These are phyloP conservation scores for Muscina levida DNA, from an alignment of 2,888 invertebrate genomes.

Conservation along the genomic window DNA sequence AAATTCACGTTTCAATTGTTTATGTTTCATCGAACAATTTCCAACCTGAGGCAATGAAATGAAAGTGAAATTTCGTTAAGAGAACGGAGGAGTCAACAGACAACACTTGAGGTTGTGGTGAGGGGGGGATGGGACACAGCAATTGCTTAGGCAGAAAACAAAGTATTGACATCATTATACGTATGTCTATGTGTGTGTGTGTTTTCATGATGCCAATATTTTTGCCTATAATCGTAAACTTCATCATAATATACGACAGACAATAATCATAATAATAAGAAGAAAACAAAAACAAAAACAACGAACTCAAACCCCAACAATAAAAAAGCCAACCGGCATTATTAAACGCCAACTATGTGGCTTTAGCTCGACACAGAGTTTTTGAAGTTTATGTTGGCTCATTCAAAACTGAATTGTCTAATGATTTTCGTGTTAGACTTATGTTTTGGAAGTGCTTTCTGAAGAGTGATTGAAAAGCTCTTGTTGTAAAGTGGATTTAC, in stretches of 20 bases:
- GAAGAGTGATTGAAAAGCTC: constrained; percentile 57
- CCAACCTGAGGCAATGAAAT: constrained; percentile 45
- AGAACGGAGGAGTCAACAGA: constrained; percentile 24
- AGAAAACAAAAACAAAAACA: constrained; percentile 11
- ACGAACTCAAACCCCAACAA: not conserved
- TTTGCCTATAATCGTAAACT: constrained; percentile 60
- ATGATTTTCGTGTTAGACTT: constrained; percentile 31
- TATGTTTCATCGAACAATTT: not conserved
- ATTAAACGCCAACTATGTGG: constrained; percentile 61
- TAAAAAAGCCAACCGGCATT: not conserved
- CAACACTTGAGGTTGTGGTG: not conserved
- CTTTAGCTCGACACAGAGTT: not conserved
- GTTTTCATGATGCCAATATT: constrained; percentile 56
- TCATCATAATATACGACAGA: constrained; percentile 22
- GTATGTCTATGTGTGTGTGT: constrained; percentile 8
- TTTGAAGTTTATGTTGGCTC: constrained; percentile 16
- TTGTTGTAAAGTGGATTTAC: constrained; percentile 53
- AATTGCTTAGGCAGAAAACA: not conserved
- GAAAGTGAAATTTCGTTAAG: constrained; percentile 59
- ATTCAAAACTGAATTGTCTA: not conserved
- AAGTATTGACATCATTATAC: constrained; percentile 56
- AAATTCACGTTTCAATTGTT: constrained; percentile 56
- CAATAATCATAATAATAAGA: constrained; percentile 41
- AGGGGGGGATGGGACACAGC: constrained; percentile 14
- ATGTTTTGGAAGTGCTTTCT: constrained; percentile 41